Conservation (phyloP, 2,113 vertebrate species). For the Coracopsis vasa region DNA sequence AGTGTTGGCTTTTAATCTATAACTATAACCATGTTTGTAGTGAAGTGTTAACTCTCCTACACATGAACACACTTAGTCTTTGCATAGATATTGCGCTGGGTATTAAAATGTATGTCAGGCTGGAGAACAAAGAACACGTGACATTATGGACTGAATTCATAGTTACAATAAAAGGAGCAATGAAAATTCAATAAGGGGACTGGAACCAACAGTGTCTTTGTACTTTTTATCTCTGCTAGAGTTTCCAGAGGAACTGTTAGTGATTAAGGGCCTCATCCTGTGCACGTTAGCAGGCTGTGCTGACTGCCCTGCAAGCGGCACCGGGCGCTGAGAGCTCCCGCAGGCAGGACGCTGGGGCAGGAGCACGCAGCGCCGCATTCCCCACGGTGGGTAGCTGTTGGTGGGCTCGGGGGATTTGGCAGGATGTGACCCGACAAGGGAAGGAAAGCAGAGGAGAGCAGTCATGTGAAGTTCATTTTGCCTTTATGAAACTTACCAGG, state of each 20-base stretch:
- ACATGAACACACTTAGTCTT: constrained; percentile 29
- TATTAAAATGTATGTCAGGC: constrained; percentile 58
- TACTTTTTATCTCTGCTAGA: constrained; percentile 60
- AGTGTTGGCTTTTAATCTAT: constrained; percentile 51
- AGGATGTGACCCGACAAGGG: background rate
- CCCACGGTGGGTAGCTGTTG: background rate
- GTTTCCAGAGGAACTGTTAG: constrained; percentile 60
- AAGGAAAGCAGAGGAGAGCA: background rate
- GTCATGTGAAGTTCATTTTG: background rate
- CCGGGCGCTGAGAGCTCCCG: background rate
- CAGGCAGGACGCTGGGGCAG: accelerated
- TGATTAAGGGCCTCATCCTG: constrained; percentile 60
- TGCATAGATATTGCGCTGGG: background rate
- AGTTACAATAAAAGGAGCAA: constrained; percentile 61
- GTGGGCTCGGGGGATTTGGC: background rate
- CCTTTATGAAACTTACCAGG: background rate
- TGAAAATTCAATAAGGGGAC: constrained; percentile 64
- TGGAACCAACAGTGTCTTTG: constrained; percentile 57
- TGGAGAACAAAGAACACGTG: constrained; percentile 62
- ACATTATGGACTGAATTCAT: constrained; percentile 43
- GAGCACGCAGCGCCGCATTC: background rate
- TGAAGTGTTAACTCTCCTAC: constrained; percentile 48
- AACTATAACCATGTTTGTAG: constrained; percentile 53
- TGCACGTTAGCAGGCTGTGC: accelerated
- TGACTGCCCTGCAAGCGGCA: background rate